phyloP scores from a whole-genome alignment of 1,140 invertebrate species.

The Zeugodacus cucurbitae region DNA sequence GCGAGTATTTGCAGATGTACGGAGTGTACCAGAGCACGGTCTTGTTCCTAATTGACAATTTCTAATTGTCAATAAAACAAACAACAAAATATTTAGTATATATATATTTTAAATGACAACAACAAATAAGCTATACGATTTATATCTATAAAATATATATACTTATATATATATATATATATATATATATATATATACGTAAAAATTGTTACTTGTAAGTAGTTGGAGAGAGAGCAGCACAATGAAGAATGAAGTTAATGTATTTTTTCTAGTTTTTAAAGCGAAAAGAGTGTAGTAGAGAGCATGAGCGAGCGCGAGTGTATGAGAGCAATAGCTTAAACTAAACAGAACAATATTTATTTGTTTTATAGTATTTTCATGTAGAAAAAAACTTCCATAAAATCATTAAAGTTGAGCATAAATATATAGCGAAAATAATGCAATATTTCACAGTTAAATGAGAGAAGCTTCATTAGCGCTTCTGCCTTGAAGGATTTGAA shows the following conservation, averaged over 20 bases:
- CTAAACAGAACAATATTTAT: neutral
- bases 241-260: neutral
- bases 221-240: neutral
- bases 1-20: neutral
- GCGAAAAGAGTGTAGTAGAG: neutral
- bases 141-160: neutral
- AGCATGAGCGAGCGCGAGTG: neutral
- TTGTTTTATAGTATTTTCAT: neutral
- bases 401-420: neutral
- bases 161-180: neutral
- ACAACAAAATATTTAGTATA: constrained; percentile 13
- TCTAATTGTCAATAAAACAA: constrained; percentile 42
- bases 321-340: neutral
- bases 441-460: neutral
- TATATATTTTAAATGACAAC: neutral
- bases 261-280: neutral
- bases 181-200: neutral
- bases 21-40: constrained; percentile 57
- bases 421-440: neutral
- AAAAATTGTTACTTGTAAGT: neutral
- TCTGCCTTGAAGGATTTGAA: no score
- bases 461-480: neutral
- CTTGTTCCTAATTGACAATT: constrained; percentile 57
- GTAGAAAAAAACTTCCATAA: neutral
- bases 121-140: constrained; percentile 9